Conservation (phyloP, 2,797 vertebrate genomes). For the Sebastolobus alascanus region DNA sequence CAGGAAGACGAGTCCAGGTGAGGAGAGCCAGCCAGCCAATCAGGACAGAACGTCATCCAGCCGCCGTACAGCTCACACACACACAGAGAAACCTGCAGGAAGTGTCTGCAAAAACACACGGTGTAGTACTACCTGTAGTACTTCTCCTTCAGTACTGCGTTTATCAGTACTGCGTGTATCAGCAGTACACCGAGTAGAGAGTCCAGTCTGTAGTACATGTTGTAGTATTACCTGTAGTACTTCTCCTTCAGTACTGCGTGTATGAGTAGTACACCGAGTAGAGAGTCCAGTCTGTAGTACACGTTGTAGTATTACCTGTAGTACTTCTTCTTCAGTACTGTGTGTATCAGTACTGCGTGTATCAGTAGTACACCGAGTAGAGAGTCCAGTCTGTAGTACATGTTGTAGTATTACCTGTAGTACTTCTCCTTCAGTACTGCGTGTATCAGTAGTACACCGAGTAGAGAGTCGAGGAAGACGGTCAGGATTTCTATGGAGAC, state of each 20-base stretch:
- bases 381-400: neutral
- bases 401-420: neutral
- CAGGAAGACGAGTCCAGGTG: slow-evolving; percentile 81
- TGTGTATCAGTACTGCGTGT: neutral
- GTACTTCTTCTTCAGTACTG: neutral
- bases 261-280: neutral
- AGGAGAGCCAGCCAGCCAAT: slow-evolving; percentile 85
- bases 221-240: neutral
- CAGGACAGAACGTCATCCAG: slow-evolving; percentile 87
- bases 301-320: neutral
- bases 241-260: neutral
- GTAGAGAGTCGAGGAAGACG: slow-evolving; percentile 63
- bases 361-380: neutral
- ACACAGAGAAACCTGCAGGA: slow-evolving; percentile 84
- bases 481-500: slow-evolving; percentile 84
- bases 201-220: too few species aligned
- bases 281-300: neutral
- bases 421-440: neutral
- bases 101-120: slow-evolving; percentile 77
- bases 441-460: neutral
- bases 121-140: neutral
- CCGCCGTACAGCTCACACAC: slow-evolving; percentile 86
- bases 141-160: too few species aligned
- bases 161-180: neutral
- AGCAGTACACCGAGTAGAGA: too few species aligned